Base-by-base conservation (phyloP, 92 coral and sea anemone genomes). In the Nematostella vectensis region DNA sequence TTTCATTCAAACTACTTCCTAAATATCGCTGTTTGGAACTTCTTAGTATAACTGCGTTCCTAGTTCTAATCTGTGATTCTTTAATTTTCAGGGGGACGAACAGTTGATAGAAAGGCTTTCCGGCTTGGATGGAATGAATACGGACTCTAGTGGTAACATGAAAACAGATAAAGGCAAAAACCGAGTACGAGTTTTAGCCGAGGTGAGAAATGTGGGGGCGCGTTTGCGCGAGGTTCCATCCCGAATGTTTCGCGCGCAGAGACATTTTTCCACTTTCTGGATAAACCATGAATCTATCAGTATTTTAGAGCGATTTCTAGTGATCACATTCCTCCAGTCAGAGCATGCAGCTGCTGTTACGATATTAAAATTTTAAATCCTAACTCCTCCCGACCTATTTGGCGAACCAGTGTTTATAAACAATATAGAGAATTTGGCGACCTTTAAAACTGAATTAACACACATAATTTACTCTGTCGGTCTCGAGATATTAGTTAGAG, bases 111-210 rank as follows among this genome's bases (percentile, higher is more conserved):
- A 86, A 59, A 78, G 95, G 28, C 86, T 93, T 40, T 80, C 95
- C 25, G 95, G 96, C 11, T 65, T 93, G 44, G 99, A 93, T 75
- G 99, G 99, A 18, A 86, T 93, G 48, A 86, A 77, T 59, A 65
- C 86, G 2, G 96, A 93, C 18, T 66, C 93, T 13, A 83, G 70
- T 27, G 65, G 62, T 28, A 69, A 68, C 40, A 55, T 86, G 18
- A 88, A 88, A 39, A 89, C 69, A 40, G 96, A 88, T n/a, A 78
- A 74, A 11, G 79, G 79, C 23, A 77, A 71, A 31, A 85, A 74
- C 17, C 79, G 82, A 16, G 98, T 82, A 20, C 77, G 77, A 17
- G 77, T 67, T 47, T 50, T 91, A 25, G 96, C 96, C 0, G 96
- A 88, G 78, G 96, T 88, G 43, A 78, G 94, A 58, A 22, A 4